phyloP scores from a whole-genome alignment of 2,888 invertebrate species.

The Timandra comae region DNA sequence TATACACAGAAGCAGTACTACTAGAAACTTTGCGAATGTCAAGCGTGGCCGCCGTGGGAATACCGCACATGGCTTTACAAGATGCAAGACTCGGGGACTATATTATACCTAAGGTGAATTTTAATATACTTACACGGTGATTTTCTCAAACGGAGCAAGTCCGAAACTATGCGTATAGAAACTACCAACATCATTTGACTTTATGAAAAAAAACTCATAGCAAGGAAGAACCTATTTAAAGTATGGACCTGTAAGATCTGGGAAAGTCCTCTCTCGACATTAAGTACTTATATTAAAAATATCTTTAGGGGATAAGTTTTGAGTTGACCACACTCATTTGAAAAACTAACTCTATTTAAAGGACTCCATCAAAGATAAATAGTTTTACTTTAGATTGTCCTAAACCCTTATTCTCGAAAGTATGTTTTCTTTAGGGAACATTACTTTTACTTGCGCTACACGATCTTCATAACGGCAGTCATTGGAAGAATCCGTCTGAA shows the following conservation, averaged over 20 bases:
- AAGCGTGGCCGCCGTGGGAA: conserved; percentile 84
- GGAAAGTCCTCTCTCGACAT: too few relatives aligned
- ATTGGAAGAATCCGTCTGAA: conserved; percentile 77
- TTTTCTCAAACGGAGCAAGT: background rate
- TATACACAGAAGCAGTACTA: conserved; percentile 86
- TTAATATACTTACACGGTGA: background rate
- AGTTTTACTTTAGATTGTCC: too few relatives aligned
- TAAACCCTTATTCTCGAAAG: too few relatives aligned
- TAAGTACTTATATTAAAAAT: too few relatives aligned
- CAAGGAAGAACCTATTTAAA: too few relatives aligned
- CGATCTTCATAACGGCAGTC: conserved; percentile 77
- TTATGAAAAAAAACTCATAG: background rate
- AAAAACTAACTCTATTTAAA: too few relatives aligned
- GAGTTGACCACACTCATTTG: too few relatives aligned
- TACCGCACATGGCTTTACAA: conserved; percentile 85
- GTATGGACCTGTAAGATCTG: too few relatives aligned
- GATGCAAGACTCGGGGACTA: conserved; percentile 83
- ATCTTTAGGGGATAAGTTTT: too few relatives aligned
- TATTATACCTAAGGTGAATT: conserved; percentile 83
- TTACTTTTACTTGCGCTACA: conserved; percentile 77
- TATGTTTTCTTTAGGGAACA: conserved; percentile 66
- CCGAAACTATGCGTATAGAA: background rate
- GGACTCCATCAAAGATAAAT: too few relatives aligned
- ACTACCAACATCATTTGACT: background rate
- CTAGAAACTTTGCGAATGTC: conserved; percentile 86